Conservation (phyloP, 2,797 vertebrate species). For the Choloepus didactylus region DNA sequence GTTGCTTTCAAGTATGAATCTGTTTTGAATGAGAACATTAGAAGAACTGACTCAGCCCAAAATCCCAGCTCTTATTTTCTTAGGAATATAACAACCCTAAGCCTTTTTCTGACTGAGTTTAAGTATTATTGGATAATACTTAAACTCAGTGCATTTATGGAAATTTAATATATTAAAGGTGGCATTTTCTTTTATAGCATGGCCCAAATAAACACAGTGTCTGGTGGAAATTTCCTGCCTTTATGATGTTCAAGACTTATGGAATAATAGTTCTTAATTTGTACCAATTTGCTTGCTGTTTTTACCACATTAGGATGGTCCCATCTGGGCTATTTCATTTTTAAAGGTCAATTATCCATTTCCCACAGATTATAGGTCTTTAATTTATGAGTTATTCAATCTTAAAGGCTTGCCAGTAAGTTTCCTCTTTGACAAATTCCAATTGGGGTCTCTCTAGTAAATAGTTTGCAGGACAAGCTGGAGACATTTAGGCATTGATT, state of each 20-base stretch:
- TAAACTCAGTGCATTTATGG: too few species aligned
- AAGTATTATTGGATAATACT: too few species aligned
- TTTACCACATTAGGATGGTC: background rate
- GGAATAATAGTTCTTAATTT: background rate
- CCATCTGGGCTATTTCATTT: background rate
- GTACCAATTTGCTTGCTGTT: background rate
- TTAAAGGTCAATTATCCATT: background rate
- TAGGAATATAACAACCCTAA: background rate
- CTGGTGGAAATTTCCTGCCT: background rate
- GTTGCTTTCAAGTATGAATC: background rate
- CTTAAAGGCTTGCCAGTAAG: background rate
- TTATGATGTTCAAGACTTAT: background rate
- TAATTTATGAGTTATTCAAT: background rate
- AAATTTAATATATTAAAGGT: too few species aligned
- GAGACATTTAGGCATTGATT: background rate
- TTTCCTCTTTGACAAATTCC: background rate
- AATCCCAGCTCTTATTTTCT: constrained; percentile 12
- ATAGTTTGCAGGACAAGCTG: background rate
- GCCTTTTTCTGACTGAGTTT: background rate
- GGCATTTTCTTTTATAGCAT: background rate
- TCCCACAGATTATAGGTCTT: background rate
- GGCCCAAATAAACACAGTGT: background rate
- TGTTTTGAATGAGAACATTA: background rate
- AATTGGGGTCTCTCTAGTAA: background rate
- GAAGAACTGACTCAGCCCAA: background rate